These are phyloP conservation scores for Probosciger aterrimus DNA, from an alignment of 2,113 vertebrate species.

Conservation along the genomic window DNA sequence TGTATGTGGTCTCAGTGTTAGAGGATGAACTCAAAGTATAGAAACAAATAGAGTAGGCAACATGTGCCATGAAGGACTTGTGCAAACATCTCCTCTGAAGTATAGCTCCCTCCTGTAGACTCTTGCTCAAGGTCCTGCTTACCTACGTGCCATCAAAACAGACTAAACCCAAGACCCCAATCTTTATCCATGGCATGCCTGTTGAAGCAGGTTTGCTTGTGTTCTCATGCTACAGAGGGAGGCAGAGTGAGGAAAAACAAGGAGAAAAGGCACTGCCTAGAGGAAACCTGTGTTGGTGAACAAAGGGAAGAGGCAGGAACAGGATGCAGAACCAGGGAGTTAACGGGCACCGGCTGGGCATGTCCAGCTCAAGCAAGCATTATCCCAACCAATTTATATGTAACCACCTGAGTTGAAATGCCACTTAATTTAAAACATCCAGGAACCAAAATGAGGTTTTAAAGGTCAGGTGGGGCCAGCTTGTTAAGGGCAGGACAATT, in stretches of 20 bases:
- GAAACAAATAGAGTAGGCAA: not conserved
- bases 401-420: not conserved
- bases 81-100: not conserved
- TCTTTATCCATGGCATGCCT: not conserved
- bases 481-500: constrained; percentile 36
- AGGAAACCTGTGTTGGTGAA: not conserved
- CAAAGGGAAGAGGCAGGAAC: not conserved
- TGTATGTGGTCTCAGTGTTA: not conserved
- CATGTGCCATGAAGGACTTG: fast-evolving
- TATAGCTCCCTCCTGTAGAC: not conserved
- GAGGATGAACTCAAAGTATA: not conserved
- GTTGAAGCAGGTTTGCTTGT: not conserved
- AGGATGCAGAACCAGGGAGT: not conserved
- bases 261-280: not conserved
- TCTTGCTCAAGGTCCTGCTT: not conserved
- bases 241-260: not conserved
- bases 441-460: constrained; percentile 30
- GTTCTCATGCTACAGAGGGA: not conserved
- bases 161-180: not conserved
- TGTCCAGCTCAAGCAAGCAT: not conserved
- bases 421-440: constrained; percentile 24
- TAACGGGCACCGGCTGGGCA: not conserved
- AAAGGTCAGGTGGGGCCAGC: constrained; percentile 21
- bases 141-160: not conserved
- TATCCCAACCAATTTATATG: not conserved